phyloP scores from a whole-genome alignment of 2,888 invertebrate species.

The Fragum sueziense region DNA sequence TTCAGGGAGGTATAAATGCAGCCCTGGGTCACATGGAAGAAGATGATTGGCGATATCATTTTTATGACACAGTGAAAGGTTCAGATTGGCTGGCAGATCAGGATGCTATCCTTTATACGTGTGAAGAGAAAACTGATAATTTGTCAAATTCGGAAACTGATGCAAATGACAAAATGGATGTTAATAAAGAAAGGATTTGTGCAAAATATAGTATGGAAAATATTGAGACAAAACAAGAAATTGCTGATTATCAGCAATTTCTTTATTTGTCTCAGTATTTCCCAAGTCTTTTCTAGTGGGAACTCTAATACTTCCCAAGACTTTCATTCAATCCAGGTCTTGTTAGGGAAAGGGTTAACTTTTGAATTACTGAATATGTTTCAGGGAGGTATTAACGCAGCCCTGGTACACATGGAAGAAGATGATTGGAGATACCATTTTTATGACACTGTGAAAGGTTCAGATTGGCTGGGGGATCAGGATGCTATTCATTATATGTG shows the following conservation, averaged over 20 bases:
- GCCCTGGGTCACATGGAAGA: constrained; percentile 97
- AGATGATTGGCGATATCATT: constrained; percentile 98
- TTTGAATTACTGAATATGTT: too few species aligned
- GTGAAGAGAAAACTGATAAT: constrained; percentile 86
- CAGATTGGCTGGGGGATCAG: constrained; percentile 99
- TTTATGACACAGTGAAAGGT: constrained; percentile 98
- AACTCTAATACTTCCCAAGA: too few species aligned
- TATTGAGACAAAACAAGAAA: too few species aligned
- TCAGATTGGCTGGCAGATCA: constrained; percentile 99
- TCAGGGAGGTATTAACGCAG: constrained; percentile 97
- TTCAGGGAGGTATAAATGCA: constrained; percentile 96
- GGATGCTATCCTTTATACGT: constrained; percentile 99
- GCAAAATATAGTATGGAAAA: too few species aligned
- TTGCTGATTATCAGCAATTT: neutral
- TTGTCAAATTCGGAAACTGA: neutral
- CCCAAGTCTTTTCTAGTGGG: too few species aligned
- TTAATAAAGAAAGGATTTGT: too few species aligned
- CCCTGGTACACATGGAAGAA: constrained; percentile 95
- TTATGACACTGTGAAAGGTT: constrained; percentile 98
- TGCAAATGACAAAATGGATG: neutral
- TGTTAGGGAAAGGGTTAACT: too few species aligned
- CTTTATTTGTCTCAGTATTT: too few species aligned
- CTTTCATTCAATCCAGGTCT: too few species aligned
- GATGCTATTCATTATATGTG: constrained; percentile 99
- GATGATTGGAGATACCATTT: constrained; percentile 99